Percentiles rank a stretch among this genome's conserved stretches.
Evolutionary conservation across 2,797 vertebrate species (phyloP).

Genomic region (Labeo calbasu): DNA sequence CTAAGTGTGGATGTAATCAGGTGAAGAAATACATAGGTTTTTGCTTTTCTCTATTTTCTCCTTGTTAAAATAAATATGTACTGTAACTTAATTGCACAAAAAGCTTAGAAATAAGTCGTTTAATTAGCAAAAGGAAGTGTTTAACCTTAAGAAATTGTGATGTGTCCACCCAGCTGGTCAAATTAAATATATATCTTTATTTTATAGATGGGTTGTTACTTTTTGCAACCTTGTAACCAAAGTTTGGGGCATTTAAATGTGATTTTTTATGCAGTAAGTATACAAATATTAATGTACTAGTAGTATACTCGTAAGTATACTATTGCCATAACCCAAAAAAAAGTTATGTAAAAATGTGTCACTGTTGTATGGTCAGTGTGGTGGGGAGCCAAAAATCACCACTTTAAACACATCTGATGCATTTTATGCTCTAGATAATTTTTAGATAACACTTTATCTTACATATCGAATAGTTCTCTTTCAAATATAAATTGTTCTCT

Average conservation of each 20-base stretch:
- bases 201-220: background rate
- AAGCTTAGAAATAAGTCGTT: background rate
- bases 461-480: background rate
- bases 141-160: too few species aligned
- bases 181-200: background rate
- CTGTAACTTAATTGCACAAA: background rate
- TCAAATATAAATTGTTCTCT: background rate
- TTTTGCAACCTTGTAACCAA: background rate
- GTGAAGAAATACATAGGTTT: background rate
- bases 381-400: background rate
- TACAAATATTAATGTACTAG: too few species aligned
- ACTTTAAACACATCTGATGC: background rate
- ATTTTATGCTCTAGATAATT: background rate
- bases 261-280: too few species aligned
- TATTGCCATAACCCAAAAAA: background rate
- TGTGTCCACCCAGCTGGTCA: background rate
- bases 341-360: background rate
- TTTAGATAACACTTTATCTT: constrained; percentile 3
- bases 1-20: constrained; percentile 15
- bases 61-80: background rate
- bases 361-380: background rate
- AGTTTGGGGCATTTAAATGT: background rate
- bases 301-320: too few species aligned
- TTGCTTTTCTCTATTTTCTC: background rate
- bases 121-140: background rate